Evolutionary conservation across 2,888 invertebrate species (phyloP).

Genomic region (Endomychus coccineus): DNA sequence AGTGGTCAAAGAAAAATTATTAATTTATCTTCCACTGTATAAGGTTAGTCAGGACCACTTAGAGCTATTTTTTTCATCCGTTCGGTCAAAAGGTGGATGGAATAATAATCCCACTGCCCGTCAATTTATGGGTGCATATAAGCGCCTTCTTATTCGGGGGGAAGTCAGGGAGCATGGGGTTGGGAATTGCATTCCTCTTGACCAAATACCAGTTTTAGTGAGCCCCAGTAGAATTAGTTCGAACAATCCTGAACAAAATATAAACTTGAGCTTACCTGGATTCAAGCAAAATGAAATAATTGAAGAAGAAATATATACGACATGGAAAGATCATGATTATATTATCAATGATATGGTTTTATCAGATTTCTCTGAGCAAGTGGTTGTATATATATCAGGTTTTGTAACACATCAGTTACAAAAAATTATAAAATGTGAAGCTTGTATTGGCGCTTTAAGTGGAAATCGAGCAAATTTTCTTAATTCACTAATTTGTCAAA

Average conservation of each 20-base stretch:
- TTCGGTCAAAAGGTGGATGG: constrained; percentile 20
- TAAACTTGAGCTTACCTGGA: background rate
- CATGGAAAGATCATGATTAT: no score
- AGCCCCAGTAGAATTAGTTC: constrained; percentile 10
- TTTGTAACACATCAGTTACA: no score
- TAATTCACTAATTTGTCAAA: no score
- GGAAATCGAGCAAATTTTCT: no score
- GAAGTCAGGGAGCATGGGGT: constrained; percentile 16
- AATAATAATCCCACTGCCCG: constrained; percentile 22
- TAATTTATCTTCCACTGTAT: constrained; percentile 18
- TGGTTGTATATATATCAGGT: no score
- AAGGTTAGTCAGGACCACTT: constrained; percentile 20
- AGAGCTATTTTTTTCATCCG: constrained; percentile 18
- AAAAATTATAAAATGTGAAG: no score
- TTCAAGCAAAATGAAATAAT: no score
- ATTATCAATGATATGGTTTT: no score
- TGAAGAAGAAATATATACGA: no score
- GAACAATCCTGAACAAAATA: background rate
- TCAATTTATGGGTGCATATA: constrained; percentile 19
- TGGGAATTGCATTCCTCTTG: constrained; percentile 20
- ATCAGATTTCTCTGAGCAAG: no score
- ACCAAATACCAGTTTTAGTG: constrained; percentile 16
- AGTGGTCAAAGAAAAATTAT: constrained; percentile 11
- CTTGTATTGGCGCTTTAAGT: no score
- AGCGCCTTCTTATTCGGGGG: constrained; percentile 16